These are phyloP conservation scores for Gnatocerus cornutus DNA, from an alignment of 2,888 invertebrate species.

Conservation along the genomic window DNA sequence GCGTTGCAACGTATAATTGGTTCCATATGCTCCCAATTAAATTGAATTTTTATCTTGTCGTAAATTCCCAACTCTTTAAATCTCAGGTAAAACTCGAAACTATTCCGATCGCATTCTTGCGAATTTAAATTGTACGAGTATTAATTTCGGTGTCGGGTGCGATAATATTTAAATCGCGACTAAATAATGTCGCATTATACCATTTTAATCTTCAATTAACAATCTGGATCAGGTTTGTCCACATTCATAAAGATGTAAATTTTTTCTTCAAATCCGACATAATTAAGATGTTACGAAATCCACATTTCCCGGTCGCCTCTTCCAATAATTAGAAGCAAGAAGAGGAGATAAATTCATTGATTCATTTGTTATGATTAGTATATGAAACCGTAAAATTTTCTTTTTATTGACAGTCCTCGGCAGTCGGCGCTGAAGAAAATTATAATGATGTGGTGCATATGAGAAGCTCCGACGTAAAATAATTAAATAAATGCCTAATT, in stretches of 20 bases:
- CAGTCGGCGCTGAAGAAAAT: constrained; percentile 44
- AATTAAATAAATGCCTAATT: constrained; percentile 58
- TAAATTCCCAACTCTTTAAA: not conserved
- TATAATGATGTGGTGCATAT: constrained; percentile 22
- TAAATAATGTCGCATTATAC: constrained; percentile 33
- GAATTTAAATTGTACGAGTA: not conserved
- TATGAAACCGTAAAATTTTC: constrained; percentile 12
- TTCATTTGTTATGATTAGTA: constrained; percentile 32
- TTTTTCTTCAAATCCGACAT: constrained; percentile 11
- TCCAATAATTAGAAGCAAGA: constrained; percentile 34
- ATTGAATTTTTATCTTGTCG: not conserved
- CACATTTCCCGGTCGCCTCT: not conserved
- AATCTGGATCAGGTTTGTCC: constrained; percentile 33
- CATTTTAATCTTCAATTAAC: constrained; percentile 40
- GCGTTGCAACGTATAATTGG: constrained; percentile 1
- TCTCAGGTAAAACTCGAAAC: too few relatives aligned
- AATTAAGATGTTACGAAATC: constrained; percentile 40
- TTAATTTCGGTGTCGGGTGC: not conserved
- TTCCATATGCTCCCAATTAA: constrained; percentile 11
- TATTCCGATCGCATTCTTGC: not conserved
- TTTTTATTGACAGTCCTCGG: constrained; percentile 4
- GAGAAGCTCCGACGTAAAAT: constrained; percentile 29
- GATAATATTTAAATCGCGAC: constrained; percentile 19
- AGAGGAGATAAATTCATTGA: constrained; percentile 8
- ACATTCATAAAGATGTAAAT: constrained; percentile 41